phyloP scores from a whole-genome alignment of 2,113 vertebrate species.

The Smithornis capensis region DNA sequence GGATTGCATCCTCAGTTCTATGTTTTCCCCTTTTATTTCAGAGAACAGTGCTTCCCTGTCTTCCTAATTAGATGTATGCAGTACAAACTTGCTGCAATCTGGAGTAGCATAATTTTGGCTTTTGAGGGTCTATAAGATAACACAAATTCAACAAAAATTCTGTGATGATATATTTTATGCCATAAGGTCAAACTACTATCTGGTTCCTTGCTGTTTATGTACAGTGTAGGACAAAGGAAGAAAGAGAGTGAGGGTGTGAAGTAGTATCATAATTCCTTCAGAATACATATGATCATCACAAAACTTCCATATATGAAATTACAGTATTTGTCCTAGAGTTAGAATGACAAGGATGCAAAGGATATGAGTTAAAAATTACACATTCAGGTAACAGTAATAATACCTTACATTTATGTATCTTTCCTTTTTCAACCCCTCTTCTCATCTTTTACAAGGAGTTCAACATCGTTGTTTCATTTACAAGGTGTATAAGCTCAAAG shows the following conservation, averaged over 20 bases:
- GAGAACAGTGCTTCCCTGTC: neutral
- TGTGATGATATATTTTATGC: neutral
- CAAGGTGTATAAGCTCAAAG: neutral
- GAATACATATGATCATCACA: fast-evolving
- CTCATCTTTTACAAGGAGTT: neutral
- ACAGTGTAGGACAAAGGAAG: neutral
- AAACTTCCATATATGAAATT: neutral
- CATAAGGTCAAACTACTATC: neutral
- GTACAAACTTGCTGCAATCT: neutral
- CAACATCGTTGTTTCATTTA: neutral
- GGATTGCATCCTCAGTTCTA: neutral
- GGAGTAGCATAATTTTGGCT: neutral
- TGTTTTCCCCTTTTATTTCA: neutral
- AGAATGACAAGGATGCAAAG: neutral
- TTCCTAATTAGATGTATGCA: neutral
- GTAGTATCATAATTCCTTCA: neutral
- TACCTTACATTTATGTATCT: neutral
- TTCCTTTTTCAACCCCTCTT: neutral
- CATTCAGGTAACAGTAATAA: neutral
- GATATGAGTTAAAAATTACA: neutral
- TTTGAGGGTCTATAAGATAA: neutral
- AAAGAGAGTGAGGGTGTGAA: neutral
- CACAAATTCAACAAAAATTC: neutral
- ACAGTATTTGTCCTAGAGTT: neutral
- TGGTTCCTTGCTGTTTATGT: neutral